Evolutionary conservation across 2,113 vertebrate genomes (phyloP).

Genomic region (Odontesthes bonariensis): DNA sequence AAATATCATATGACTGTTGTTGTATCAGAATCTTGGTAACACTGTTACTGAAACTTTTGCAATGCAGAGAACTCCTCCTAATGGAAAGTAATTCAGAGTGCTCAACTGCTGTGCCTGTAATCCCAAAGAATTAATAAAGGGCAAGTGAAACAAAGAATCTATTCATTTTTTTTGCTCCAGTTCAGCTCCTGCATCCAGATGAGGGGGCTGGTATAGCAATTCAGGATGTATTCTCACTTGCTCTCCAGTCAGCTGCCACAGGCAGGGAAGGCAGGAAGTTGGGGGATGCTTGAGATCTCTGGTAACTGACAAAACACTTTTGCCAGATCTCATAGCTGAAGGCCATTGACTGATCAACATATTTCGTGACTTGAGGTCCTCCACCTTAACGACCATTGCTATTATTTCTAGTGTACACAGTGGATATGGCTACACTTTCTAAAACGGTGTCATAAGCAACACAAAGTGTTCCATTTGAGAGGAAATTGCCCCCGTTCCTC

Average conservation of each 20-base stretch:
- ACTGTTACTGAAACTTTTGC: constrained; percentile 36
- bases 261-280: constrained; percentile 65
- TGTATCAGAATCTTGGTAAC: constrained; percentile 40
- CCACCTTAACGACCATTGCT: constrained; percentile 10
- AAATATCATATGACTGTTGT: constrained; percentile 57
- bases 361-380: constrained; percentile 51
- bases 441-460: constrained; percentile 29
- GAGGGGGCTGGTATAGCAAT: constrained; percentile 74
- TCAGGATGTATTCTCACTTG: constrained; percentile 66
- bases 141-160: constrained; percentile 66
- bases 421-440: constrained; percentile 20
- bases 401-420: constrained; percentile 51
- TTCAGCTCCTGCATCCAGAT: constrained; percentile 73
- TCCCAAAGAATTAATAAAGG: constrained; percentile 73
- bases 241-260: constrained; percentile 62
- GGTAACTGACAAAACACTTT: constrained; percentile 63
- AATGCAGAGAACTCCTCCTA: constrained; percentile 43
- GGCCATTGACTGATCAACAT: constrained; percentile 54
- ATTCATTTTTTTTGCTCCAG: constrained; percentile 66
- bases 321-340: constrained; percentile 72
- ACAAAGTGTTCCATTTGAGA: constrained; percentile 31
- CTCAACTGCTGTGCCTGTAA: constrained; percentile 41
- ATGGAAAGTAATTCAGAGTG: constrained; percentile 55
- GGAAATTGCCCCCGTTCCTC: constrained; percentile 56
- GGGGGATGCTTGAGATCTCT: constrained; percentile 57